Percentiles rank a stretch among this genome's conserved stretches.
Conservation (phyloP, 2,797 vertebrate species). For the Cossypha polioptera region DNA sequence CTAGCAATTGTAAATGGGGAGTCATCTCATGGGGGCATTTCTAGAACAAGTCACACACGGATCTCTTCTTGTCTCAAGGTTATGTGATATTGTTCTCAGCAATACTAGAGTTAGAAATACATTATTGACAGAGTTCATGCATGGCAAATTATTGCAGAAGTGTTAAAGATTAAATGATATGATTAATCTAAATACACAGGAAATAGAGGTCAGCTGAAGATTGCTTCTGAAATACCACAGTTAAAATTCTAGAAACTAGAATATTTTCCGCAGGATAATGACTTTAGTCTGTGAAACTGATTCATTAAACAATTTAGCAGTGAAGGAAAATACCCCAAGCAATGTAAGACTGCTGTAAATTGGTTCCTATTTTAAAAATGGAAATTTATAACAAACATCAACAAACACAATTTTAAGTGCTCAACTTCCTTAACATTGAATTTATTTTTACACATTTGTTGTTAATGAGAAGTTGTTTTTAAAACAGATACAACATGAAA, state of each 20-base stretch:
- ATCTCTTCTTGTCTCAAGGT: constrained; percentile 15
- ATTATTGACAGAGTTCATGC: background rate
- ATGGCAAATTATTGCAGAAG: background rate
- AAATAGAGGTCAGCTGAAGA: background rate
- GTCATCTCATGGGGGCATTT: background rate
- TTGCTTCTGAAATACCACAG: background rate
- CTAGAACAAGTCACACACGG: background rate
- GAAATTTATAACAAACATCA: background rate
- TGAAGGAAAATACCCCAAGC: background rate
- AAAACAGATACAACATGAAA: background rate
- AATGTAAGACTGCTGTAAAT: background rate
- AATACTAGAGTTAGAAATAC: background rate
- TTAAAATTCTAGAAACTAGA: background rate
- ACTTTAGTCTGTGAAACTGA: background rate
- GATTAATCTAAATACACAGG: background rate
- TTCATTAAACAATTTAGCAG: background rate
- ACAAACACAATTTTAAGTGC: background rate
- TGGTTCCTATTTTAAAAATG: background rate
- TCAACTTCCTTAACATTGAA: background rate
- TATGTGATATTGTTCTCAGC: background rate
- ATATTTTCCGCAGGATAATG: background rate
- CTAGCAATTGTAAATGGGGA: background rate
- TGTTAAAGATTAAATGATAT: background rate
- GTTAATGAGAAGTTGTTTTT: background rate
- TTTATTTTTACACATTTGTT: background rate